Percentiles rank a stretch among this genome's conserved stretches.
These are phyloP conservation scores for Centropristis striata DNA, from an alignment of 2,113 vertebrate genomes.

Conservation along the genomic window DNA sequence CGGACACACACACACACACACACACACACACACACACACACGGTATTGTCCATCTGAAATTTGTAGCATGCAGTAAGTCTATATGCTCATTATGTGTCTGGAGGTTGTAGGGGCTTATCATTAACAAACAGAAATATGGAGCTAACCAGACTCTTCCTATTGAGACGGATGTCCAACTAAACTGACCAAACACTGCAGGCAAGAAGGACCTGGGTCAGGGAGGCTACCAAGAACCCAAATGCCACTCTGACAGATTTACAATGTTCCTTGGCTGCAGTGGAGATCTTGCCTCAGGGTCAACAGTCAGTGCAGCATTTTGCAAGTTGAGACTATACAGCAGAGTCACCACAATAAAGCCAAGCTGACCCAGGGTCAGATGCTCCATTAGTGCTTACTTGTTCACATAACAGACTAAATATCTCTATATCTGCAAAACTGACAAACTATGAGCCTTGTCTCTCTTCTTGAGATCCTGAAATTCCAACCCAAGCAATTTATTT, in stretches of 20 bases:
- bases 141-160: constrained; percentile 12
- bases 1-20: neutral
- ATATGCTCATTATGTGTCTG: constrained; percentile 60
- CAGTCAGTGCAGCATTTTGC: constrained; percentile 9
- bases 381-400: constrained; percentile 8
- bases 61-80: neutral
- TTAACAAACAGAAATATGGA: constrained; percentile 43
- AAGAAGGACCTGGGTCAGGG: constrained; percentile 1
- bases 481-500: constrained; percentile 7
- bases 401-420: too few species aligned
- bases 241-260: constrained; percentile 21
- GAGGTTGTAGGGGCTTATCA: constrained; percentile 41
- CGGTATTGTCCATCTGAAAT: constrained; percentile 22
- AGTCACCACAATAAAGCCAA: neutral
- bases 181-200: constrained; percentile 19
- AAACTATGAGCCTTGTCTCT: too few species aligned
- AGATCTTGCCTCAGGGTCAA: constrained; percentile 40
- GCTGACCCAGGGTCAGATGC: constrained; percentile 5
- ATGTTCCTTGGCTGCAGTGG: constrained; percentile 3
- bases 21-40: neutral
- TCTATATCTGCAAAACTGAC: constrained; percentile 4
- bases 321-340: constrained; percentile 10
- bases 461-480: constrained; percentile 7
- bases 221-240: constrained; percentile 25
- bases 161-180: constrained; percentile 31